These are phyloP conservation scores for Drosophila eugracilis DNA, from an alignment of 1,140 invertebrate genomes.

Conservation along the genomic window DNA sequence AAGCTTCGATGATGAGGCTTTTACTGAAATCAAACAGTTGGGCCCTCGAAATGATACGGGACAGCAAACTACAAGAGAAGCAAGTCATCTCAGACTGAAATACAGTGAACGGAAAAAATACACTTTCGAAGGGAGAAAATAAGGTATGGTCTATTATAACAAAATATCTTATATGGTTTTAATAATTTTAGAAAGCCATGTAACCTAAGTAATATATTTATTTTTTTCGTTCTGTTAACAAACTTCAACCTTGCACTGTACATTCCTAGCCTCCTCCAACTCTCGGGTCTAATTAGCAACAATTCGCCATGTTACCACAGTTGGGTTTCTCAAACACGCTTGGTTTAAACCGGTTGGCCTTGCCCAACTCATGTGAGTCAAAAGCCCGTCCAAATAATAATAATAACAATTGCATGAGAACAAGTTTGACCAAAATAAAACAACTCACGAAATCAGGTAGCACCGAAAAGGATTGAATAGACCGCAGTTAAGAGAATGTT, in stretches of 20 bases:
- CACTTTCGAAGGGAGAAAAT: neutral
- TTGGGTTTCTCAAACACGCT: constrained; percentile 20
- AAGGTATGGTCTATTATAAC: too few relatives aligned
- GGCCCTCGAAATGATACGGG: neutral
- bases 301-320: constrained; percentile 29
- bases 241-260: neutral
- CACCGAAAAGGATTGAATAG: constrained; percentile 6
- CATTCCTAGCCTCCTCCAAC: neutral
- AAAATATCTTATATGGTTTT: too few relatives aligned
- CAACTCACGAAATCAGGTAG: constrained; percentile 7
- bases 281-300: constrained; percentile 29
- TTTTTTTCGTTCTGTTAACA: neutral
- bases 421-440: constrained; percentile 22
- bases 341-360: constrained; percentile 60
- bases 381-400: constrained; percentile 39
- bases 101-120: neutral
- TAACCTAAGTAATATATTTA: too few relatives aligned
- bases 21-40: constrained; percentile 4
- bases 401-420: constrained; percentile 28
- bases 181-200: too few relatives aligned
- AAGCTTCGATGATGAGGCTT: constrained; percentile 4
- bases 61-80: neutral
- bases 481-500: constrained; percentile 14
- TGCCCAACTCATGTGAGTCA: constrained; percentile 31
- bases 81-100: constrained; percentile 13